A percentile compares a stretch with the other conserved stretches of the same genome.
phyloP scores from a whole-genome alignment of 2,113 vertebrate species.

The Galeopterus variegatus region DNA sequence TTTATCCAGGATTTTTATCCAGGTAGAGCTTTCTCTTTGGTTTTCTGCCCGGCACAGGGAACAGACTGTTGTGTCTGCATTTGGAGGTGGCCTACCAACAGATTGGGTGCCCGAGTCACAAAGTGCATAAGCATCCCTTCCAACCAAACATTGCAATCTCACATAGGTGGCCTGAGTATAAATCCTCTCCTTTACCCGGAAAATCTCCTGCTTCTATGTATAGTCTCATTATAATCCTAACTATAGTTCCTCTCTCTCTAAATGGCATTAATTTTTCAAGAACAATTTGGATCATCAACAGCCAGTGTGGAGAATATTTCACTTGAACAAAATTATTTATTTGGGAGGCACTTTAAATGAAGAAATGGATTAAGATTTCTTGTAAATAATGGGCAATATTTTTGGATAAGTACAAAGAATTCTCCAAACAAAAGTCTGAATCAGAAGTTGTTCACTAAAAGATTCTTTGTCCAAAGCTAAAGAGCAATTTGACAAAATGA shows the following conservation, averaged over 20 bases:
- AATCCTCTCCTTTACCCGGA: not conserved
- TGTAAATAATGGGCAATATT: not conserved
- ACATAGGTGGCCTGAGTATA: not conserved
- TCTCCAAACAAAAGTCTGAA: slow-evolving; percentile 3
- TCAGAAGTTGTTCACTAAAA: not conserved
- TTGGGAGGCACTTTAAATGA: not conserved
- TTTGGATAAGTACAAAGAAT: not conserved
- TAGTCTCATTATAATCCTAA: not conserved
- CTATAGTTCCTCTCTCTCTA: not conserved
- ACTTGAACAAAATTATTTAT: not conserved
- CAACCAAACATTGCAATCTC: not conserved
- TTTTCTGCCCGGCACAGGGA: not conserved
- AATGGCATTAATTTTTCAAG: not conserved
- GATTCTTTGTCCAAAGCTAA: not conserved
- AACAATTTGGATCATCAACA: not conserved
- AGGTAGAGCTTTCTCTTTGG: not conserved
- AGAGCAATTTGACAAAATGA: not conserved
- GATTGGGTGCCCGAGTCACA: not conserved
- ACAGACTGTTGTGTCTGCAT: not conserved
- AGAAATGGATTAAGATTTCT: not conserved
- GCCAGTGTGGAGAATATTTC: not conserved
- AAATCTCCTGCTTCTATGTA: not conserved
- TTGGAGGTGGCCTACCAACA: not conserved
- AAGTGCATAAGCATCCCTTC: not conserved
- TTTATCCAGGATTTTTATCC: not conserved